phyloP scores from a whole-genome alignment of 2,113 vertebrate genomes.

The Ciconia maguari region DNA sequence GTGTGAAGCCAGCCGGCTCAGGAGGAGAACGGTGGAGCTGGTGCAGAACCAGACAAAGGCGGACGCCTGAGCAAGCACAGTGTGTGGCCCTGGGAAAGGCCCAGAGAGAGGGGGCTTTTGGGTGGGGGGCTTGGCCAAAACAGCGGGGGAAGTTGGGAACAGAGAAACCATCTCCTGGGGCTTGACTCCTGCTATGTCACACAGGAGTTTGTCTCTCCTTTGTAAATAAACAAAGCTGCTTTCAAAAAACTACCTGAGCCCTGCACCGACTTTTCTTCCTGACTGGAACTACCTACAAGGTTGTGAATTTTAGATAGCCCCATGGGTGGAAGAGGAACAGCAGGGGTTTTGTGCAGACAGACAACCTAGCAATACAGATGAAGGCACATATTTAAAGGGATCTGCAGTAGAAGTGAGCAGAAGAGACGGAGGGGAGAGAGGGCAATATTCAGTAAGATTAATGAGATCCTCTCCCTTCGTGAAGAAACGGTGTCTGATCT shows the following conservation, averaged over 20 bases:
- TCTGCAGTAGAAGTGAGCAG: not conserved
- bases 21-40: fast-evolving
- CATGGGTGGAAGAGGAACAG: not conserved
- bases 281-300: not conserved
- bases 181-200: not conserved
- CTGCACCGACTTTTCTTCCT: not conserved
- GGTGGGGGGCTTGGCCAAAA: not conserved
- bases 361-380: not conserved
- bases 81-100: constrained; percentile 34
- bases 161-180: not conserved
- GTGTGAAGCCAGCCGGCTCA: not conserved
- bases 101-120: not conserved
- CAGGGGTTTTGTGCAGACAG: not conserved
- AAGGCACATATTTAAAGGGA: not conserved
- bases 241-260: not conserved
- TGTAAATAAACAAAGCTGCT: constrained; percentile 20
- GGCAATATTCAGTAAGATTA: not conserved
- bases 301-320: not conserved
- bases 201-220: not conserved
- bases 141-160: not conserved
- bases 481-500: not conserved
- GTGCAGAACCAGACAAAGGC: not conserved
- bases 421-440: not conserved
- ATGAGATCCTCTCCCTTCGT: not conserved
- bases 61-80: not conserved